These are phyloP conservation scores for Geococcyx californianus DNA, from an alignment of 2,113 vertebrate genomes.

Conservation along the genomic window DNA sequence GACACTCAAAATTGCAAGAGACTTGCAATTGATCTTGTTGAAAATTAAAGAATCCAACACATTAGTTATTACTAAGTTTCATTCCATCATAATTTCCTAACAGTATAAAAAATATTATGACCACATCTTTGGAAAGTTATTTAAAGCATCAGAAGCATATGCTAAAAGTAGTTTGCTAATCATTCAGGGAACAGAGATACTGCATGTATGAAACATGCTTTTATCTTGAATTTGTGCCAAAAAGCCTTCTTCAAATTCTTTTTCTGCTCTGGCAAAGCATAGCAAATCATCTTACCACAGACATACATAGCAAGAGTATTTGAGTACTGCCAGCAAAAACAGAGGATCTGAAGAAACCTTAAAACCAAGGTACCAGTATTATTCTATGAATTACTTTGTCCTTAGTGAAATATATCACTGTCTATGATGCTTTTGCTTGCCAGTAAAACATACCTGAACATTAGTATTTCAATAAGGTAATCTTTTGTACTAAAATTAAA, in stretches of 20 bases:
- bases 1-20: background rate
- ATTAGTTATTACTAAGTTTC: background rate
- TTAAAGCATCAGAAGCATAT: conserved; percentile 29
- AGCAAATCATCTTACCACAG: conserved; percentile 17
- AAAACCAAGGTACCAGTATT: background rate
- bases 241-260: conserved; percentile 51
- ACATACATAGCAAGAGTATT: conserved; percentile 16
- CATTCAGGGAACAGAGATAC: conserved; percentile 28
- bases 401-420: background rate
- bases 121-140: conserved; percentile 37
- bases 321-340: background rate
- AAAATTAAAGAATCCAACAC: background rate
- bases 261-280: conserved; percentile 1
- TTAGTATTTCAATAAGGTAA: background rate
- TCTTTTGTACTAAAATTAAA: background rate
- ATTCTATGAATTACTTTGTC: background rate
- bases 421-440: background rate
- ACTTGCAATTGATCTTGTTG: rapidly evolving
- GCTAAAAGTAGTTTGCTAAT: conserved; percentile 64
- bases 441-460: background rate
- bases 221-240: conserved; percentile 47
- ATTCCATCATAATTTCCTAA: background rate
- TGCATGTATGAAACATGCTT: conserved; percentile 2
- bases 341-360: background rate
- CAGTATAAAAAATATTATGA: background rate